phyloP scores from a whole-genome alignment of 2,113 vertebrate genomes.

The Verasper variegatus region DNA sequence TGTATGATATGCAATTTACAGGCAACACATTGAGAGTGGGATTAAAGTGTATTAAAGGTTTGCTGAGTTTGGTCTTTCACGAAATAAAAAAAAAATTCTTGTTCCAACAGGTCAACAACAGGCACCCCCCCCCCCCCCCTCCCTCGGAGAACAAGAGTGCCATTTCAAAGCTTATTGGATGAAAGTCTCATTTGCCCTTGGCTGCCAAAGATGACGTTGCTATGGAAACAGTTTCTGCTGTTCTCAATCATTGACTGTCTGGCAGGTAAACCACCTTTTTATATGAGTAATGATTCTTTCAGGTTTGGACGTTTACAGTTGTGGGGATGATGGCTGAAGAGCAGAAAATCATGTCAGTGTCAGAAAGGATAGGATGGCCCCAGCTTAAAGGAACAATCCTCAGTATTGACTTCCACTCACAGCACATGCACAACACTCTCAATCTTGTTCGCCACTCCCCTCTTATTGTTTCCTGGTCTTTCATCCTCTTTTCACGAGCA shows the following conservation, averaged over 20 bases:
- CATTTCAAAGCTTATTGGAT: slow-evolving; percentile 81
- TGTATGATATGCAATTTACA: slow-evolving; percentile 5
- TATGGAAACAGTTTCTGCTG: slow-evolving; percentile 92
- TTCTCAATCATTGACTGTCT: slow-evolving; percentile 89
- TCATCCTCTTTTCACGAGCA: background rate
- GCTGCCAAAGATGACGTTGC: slow-evolving; percentile 91
- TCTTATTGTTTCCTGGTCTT: slow-evolving; percentile 9
- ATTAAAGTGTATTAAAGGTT: slow-evolving; percentile 2
- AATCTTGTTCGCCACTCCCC: slow-evolving; percentile 36
- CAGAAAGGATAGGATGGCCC: slow-evolving; percentile 53
- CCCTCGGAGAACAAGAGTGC: slow-evolving; percentile 72
- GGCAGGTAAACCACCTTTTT: slow-evolving; percentile 86
- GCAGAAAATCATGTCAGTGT: slow-evolving; percentile 57
- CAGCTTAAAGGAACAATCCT: slow-evolving; percentile 61
- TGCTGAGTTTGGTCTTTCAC: slow-evolving; percentile 39
- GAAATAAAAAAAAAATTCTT: slow-evolving; percentile 32
- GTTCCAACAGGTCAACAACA: slow-evolving; percentile 84
- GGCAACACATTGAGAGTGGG: background rate
- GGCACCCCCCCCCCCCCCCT: slow-evolving; percentile 53
- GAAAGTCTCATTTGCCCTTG: slow-evolving; percentile 81
- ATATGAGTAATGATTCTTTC: slow-evolving; percentile 69
- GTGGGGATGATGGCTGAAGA: slow-evolving; percentile 44
- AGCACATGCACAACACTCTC: slow-evolving; percentile 38
- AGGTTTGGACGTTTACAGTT: slow-evolving; percentile 66
- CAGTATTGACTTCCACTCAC: slow-evolving; percentile 69